These are phyloP conservation scores for Formicarius rufipectus DNA, from an alignment of 2,113 vertebrate genomes.

Conservation along the genomic window DNA sequence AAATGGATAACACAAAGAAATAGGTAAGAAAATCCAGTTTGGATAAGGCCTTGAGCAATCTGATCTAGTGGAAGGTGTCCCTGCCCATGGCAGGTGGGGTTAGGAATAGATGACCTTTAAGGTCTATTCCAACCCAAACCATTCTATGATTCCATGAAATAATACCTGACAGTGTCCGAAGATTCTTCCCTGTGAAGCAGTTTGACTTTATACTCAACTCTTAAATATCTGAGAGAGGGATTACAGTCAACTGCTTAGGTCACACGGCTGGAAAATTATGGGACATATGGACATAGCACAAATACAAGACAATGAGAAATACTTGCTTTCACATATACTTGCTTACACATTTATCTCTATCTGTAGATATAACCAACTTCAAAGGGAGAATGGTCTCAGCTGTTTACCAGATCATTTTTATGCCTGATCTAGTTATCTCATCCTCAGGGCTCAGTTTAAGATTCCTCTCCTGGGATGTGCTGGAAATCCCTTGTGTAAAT, in stretches of 20 bases:
- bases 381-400: not conserved
- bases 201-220: not conserved
- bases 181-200: not conserved
- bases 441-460: not conserved
- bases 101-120: not conserved
- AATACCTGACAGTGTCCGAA: not conserved
- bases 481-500: not conserved
- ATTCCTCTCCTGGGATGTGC: not conserved
- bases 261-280: not conserved
- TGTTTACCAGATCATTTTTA: not conserved
- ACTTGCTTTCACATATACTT: not conserved
- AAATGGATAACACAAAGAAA: not conserved
- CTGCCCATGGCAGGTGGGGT: accelerated
- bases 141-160: not conserved
- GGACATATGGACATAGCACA: not conserved
- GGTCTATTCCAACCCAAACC: not conserved
- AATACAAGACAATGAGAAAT: not conserved
- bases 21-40: not conserved
- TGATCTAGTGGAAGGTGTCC: not conserved
- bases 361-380: not conserved
- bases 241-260: not conserved
- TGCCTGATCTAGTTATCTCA: not conserved
- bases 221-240: not conserved
- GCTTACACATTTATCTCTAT: not conserved
- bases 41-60: not conserved